Percentiles rank a stretch among this genome's conserved stretches.
phyloP scores from a whole-genome alignment of 2,113 vertebrate species.

The Clarias gariepinus region DNA sequence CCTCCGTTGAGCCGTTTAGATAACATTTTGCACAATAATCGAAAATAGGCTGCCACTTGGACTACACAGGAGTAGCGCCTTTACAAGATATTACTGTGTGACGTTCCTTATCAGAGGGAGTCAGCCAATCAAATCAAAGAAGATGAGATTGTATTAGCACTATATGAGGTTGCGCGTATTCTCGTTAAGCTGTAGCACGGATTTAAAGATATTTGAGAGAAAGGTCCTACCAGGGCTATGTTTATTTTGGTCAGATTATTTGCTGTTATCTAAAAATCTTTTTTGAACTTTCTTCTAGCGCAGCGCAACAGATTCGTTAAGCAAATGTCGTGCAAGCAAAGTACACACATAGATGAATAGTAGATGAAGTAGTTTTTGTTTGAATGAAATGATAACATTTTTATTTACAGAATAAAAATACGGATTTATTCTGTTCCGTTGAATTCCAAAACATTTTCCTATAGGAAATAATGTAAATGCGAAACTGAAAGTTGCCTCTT shows the following conservation, averaged over 20 bases:
- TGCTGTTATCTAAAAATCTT: background rate
- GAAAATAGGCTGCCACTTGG: background rate
- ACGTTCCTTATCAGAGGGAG: slow-evolving; percentile 10
- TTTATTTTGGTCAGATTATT: background rate
- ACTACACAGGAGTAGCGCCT: background rate
- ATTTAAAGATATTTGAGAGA: background rate
- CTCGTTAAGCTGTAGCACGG: background rate
- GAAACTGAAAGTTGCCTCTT: too few species aligned
- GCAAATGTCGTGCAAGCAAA: background rate
- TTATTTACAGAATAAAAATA: too few species aligned
- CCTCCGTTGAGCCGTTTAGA: background rate
- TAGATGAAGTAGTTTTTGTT: too few species aligned
- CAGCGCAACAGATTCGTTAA: background rate
- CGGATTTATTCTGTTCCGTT: too few species aligned
- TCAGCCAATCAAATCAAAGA: slow-evolving; percentile 11
- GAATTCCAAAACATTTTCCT: too few species aligned
- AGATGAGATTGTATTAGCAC: background rate
- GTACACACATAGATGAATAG: background rate
- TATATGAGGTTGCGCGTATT: background rate
- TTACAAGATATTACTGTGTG: slow-evolving; percentile 7
- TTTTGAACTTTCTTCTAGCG: background rate
- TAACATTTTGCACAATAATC: slow-evolving; percentile 13
- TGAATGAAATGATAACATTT: too few species aligned
- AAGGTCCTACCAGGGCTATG: background rate
- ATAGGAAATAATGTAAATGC: too few species aligned